Conservation (phyloP, 2,888 invertebrate genomes). For the Drosophila niveifrons region DNA sequence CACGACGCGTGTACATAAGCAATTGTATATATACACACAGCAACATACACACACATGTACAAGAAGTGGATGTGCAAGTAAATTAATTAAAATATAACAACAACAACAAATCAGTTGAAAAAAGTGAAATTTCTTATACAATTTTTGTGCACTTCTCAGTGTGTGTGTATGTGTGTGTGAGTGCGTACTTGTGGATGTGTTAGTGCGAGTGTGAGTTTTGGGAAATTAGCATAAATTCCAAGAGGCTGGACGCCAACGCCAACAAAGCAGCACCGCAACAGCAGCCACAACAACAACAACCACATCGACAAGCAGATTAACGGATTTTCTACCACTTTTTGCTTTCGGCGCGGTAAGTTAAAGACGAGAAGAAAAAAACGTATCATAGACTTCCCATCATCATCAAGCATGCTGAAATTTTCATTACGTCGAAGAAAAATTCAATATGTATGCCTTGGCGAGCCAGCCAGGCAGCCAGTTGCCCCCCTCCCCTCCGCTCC, state of each 20-base stretch:
- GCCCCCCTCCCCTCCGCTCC: constrained; percentile 13
- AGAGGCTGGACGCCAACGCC: constrained; percentile 57
- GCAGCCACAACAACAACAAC: constrained; percentile 41
- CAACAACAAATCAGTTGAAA: constrained; percentile 48
- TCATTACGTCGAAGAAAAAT: constrained; percentile 76
- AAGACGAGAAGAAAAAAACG: constrained; percentile 15
- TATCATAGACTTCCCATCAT: constrained; percentile 34
- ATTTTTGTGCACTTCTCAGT: constrained; percentile 50
- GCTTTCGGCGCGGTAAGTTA: constrained; percentile 66
- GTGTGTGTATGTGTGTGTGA: constrained; percentile 27
- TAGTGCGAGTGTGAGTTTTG: constrained; percentile 42
- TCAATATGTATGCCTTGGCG: constrained; percentile 74
- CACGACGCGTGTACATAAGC: constrained; percentile 46
- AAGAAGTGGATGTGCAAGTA: constrained; percentile 32
- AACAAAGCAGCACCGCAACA: constrained; percentile 26
- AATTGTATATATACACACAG: constrained; percentile 33
- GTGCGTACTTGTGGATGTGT: constrained; percentile 11
- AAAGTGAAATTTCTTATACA: constrained; percentile 69
- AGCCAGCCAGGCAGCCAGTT: constrained; percentile 37
- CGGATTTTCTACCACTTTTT: constrained; percentile 69
- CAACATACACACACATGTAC: constrained; percentile 33
- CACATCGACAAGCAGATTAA: constrained; percentile 53
- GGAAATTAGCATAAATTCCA: constrained; percentile 68
- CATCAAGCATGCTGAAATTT: constrained; percentile 70
- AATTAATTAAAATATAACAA: constrained; percentile 37